These are phyloP conservation scores for Anolis sagrei DNA, from an alignment of 2,113 vertebrate genomes.

Conservation along the genomic window DNA sequence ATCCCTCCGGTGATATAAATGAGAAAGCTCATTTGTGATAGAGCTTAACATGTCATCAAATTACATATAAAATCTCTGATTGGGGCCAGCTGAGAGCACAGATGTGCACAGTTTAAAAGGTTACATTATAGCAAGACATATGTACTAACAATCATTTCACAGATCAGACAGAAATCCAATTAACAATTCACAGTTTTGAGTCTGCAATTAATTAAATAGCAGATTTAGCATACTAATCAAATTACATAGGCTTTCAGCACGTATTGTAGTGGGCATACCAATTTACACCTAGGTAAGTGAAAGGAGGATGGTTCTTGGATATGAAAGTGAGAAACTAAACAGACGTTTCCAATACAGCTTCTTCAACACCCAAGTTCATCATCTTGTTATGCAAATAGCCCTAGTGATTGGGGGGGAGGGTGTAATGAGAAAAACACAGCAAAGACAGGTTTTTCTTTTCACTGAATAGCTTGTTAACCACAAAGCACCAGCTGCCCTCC, in stretches of 20 bases:
- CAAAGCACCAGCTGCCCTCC: constrained; percentile 32
- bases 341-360: constrained; percentile 23
- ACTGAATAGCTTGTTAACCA: not conserved
- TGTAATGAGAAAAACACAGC: constrained; percentile 26
- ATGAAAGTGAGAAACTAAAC: not conserved
- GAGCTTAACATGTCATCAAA: not conserved
- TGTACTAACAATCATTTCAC: not conserved
- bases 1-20: not conserved
- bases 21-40: not conserved
- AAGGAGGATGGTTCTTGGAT: constrained; percentile 14
- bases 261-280: not conserved
- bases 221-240: not conserved
- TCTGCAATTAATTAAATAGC: not conserved
- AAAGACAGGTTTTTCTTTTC: constrained; percentile 23
- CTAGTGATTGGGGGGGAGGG: constrained; percentile 8
- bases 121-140: not conserved
- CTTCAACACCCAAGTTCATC: constrained; percentile 41
- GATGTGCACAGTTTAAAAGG: not conserved
- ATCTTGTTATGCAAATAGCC: constrained; percentile 47
- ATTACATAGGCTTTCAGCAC: not conserved
- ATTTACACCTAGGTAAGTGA: not conserved
- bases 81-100: not conserved
- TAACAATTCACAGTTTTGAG: not conserved
- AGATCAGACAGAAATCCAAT: not conserved
- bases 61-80: not conserved